Conservation (phyloP, 2,888 invertebrate genomes). For the Pasiphila rectangulata region DNA sequence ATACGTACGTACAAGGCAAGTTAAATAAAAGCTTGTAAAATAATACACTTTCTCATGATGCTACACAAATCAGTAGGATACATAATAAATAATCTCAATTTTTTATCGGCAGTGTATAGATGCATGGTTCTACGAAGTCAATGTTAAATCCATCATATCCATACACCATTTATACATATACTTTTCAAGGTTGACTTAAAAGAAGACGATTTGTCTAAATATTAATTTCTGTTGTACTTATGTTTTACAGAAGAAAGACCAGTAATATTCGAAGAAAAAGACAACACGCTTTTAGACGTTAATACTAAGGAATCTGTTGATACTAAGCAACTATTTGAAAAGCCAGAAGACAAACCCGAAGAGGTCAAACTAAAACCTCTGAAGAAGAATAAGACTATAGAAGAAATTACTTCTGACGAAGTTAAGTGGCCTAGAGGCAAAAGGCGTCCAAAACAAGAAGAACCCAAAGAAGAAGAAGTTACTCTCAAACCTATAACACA, state of each 20-base stretch:
- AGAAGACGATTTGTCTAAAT: conserved; percentile 7
- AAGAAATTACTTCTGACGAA: conserved; percentile 38
- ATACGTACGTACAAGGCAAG: too few species aligned
- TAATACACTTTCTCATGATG: conserved; percentile 2
- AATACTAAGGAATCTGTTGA: too few species aligned
- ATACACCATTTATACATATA: conserved; percentile 28
- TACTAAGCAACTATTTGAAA: too few species aligned
- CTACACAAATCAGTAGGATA: conserved; percentile 11
- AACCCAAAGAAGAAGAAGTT: conserved; percentile 50
- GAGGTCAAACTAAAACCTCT: conserved; percentile 18
- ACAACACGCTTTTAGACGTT: too few species aligned
- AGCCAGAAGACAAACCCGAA: conserved; percentile 46
- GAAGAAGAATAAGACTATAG: conserved; percentile 42
- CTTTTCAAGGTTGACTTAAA: conserved; percentile 4
- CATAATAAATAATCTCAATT: conserved; percentile 23
- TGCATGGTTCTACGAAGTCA: conserved; percentile 48
- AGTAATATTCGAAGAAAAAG: conserved; percentile 86
- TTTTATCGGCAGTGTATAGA: conserved; percentile 45
- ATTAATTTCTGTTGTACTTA: conserved; percentile 1
- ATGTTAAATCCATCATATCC: not conserved
- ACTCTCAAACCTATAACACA: conserved; percentile 55
- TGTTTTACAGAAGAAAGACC: conserved; percentile 73
- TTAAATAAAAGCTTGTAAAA: too few species aligned
- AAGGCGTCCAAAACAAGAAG: conserved; percentile 40
- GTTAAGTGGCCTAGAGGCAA: conserved; percentile 36